Base-by-base conservation (phyloP, 2,797 vertebrate species). In the Lutra lutra region DNA sequence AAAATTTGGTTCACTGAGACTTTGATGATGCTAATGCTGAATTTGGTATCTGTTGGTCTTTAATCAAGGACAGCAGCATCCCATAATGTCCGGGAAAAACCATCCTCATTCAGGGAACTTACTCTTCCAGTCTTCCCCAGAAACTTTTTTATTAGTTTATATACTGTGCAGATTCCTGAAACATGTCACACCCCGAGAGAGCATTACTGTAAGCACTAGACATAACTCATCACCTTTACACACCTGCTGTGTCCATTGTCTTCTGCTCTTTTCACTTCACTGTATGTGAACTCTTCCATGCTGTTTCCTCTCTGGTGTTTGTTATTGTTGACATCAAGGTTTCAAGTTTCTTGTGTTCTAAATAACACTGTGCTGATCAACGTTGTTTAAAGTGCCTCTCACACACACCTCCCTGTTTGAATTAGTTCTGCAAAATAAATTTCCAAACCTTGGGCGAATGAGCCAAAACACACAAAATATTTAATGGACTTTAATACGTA, bases 351-450 rank as follows among this genome's bases (percentile, higher is more conserved):
- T 73, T 43, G 51, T 72, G 23, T 73, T 78, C 46, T 84, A 70
- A 68, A n/a, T 88, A 92, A 68, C 43, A 66, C 58, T 27, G 14
- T 18, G 32, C 21, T 40, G 58, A 83, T 92, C 38, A 21, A 10
- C 38, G 86, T 96, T 84, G 51, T 87, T 77, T 88, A 78, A 89
- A 91, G 48, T 1, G 14, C 29, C 23, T 7, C 1, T 15, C 23
- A 48, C 43, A 46, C 29, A 54, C 4, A 35, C 7, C 3, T 83
- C 48, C 77, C 46, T 86, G 40, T 70, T 89, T 79, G 32, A 90
- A 68, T 89, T 96, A 73, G 94, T 94, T 88, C 62, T 18, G 40
- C 38, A 80, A 95, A 95, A 68, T 84, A 89, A 40, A 66, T 92
- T 92, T 95, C 72, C 6, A 95, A 40, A 51, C 32, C 73, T 79